These are phyloP conservation scores for Acipenser transmontanus DNA, from an alignment of 2,797 vertebrate genomes.

Conservation along the genomic window DNA sequence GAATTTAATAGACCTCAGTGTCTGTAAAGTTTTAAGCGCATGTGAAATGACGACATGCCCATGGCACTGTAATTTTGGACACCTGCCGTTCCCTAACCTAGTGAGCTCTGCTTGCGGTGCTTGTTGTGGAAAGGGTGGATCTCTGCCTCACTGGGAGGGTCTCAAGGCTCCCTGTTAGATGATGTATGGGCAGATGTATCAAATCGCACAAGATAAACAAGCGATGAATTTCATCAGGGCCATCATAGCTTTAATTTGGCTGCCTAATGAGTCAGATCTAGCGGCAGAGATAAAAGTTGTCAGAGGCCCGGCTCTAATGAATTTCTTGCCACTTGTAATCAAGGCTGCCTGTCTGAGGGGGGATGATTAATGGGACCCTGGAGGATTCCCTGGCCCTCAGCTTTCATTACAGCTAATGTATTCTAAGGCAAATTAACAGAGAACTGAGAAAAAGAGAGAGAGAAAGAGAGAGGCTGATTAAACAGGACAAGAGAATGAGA, in stretches of 20 bases:
- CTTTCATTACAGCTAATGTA: conserved; percentile 85
- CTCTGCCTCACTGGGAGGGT: conserved; percentile 59
- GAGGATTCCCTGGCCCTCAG: conserved; percentile 90
- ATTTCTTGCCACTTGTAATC: conserved; percentile 98
- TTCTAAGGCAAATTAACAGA: conserved; percentile 82
- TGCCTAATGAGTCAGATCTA: conserved; percentile 94
- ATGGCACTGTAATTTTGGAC: neutral
- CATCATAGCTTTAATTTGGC: conserved; percentile 94
- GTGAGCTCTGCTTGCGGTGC: conserved; percentile 1
- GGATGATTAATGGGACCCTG: conserved; percentile 90
- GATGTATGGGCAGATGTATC: conserved; percentile 86
- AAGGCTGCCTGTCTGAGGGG: conserved; percentile 93
- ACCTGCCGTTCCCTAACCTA: neutral
- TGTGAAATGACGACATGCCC: too few species aligned
- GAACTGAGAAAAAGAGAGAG: conserved; percentile 37
- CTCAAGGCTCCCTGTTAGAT: conserved; percentile 49
- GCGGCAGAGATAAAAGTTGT: conserved; percentile 94
- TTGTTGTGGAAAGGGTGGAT: conserved; percentile 31
- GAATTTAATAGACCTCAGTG: neutral
- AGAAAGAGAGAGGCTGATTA: conserved; percentile 17
- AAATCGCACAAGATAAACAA: conserved; percentile 97
- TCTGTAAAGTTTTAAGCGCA: neutral
- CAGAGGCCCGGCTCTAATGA: conserved; percentile 91
- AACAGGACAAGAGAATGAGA: neutral
- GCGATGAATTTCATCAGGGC: conserved; percentile 93